These are phyloP conservation scores for Chaetura pelagica DNA, from an alignment of 2,113 vertebrate genomes.

Conservation along the genomic window DNA sequence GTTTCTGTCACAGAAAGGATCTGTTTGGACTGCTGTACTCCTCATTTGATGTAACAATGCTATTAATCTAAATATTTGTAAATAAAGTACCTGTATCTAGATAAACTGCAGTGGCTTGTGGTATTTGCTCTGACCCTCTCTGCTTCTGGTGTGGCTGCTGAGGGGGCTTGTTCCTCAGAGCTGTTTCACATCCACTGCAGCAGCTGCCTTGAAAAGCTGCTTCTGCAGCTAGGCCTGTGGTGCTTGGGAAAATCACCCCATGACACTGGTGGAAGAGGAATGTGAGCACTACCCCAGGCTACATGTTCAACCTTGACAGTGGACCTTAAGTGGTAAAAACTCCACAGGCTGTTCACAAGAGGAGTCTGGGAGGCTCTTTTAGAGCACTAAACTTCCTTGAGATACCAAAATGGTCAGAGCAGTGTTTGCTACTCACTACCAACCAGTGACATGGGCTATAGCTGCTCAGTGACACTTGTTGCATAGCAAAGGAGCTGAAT, in stretches of 20 bases:
- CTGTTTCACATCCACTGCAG: accelerated
- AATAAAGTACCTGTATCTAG: conserved; percentile 92
- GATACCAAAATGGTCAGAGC: too few species aligned
- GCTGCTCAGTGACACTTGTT: too few species aligned
- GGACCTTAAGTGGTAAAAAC: accelerated
- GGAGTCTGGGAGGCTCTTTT: too few species aligned
- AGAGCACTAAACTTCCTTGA: too few species aligned
- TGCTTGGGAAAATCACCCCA: not conserved
- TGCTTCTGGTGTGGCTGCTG: accelerated
- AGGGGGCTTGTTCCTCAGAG: too few species aligned
- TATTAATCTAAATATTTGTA: conserved; percentile 93
- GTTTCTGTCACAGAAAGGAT: conserved; percentile 81
- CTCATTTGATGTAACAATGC: conserved; percentile 87
- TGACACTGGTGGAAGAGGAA: accelerated
- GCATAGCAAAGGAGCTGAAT: too few species aligned
- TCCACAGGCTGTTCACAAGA: not conserved
- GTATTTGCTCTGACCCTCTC: not conserved
- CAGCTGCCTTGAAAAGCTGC: too few species aligned
- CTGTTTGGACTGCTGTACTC: conserved; percentile 85
- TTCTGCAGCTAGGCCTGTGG: too few species aligned
- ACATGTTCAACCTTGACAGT: not conserved
- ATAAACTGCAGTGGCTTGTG: conserved; percentile 50
- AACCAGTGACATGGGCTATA: too few species aligned
- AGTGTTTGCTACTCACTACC: too few species aligned
- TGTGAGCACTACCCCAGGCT: accelerated